phyloP scores from a whole-genome alignment of 2,113 vertebrate genomes.

The Fulica atra region DNA sequence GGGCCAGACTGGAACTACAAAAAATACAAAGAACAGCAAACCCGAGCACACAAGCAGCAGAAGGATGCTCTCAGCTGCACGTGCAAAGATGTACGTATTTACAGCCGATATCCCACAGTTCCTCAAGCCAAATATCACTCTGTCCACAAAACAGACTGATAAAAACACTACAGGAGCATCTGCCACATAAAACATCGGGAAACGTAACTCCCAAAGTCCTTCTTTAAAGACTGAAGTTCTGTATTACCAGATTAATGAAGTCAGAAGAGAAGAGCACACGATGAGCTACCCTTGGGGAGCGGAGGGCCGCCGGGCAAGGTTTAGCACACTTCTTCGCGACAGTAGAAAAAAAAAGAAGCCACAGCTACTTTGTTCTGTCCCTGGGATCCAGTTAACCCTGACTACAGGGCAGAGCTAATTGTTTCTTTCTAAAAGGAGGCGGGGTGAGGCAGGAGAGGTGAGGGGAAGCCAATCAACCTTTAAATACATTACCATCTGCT shows the following conservation, averaged over 20 bases:
- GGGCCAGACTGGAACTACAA: not conserved
- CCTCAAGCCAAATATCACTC: not conserved
- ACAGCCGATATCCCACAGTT: not conserved
- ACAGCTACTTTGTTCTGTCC: not conserved
- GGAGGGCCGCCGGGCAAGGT: not conserved
- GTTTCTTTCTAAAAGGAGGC: not conserved
- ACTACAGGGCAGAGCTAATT: not conserved
- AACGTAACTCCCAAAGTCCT: not conserved
- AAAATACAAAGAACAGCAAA: not conserved
- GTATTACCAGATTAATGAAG: not conserved
- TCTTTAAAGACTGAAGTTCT: not conserved
- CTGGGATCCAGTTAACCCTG: not conserved
- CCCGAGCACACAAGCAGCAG: not conserved
- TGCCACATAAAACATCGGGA: not conserved
- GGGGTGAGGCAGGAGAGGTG: not conserved
- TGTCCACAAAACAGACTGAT: not conserved
- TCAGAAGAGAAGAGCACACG: not conserved
- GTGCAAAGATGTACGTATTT: not conserved
- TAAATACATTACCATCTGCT: constrained; percentile 24
- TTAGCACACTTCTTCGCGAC: not conserved
- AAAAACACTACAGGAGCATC: not conserved
- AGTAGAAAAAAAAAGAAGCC: not conserved
- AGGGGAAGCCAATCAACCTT: constrained; percentile 8
- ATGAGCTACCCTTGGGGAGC: not conserved
- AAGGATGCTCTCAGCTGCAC: not conserved